Evolutionary conservation across 2,113 vertebrate species (phyloP).

Genomic region (Elaphurus davidianus): DNA sequence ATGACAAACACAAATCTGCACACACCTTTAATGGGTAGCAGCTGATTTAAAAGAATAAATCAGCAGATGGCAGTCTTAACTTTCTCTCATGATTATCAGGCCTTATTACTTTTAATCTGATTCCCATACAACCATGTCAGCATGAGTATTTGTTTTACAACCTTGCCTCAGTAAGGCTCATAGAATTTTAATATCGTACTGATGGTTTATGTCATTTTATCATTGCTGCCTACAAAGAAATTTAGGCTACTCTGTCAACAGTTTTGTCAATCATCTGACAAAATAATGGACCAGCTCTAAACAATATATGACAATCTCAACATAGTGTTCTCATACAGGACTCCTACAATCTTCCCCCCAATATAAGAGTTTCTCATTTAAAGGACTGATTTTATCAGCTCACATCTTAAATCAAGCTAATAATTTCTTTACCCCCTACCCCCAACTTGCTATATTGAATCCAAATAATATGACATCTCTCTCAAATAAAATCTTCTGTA

Average conservation of each 20-base stretch:
- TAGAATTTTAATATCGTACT: constrained; percentile 68
- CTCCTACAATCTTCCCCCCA: background rate
- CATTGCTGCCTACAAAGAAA: constrained; percentile 56
- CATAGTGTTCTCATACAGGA: background rate
- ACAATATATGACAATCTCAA: constrained; percentile 58
- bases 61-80: constrained; percentile 98
- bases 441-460: background rate
- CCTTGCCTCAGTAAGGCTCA: constrained; percentile 50
- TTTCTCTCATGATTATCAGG: constrained; percentile 71
- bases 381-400: constrained; percentile 55
- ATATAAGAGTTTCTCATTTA: constrained; percentile 48
- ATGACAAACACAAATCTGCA: constrained; percentile 69
- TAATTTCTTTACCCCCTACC: background rate
- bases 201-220: constrained; percentile 60
- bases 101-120: constrained; percentile 60
- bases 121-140: constrained; percentile 20
- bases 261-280: constrained; percentile 66
- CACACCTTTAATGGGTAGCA: constrained; percentile 57
- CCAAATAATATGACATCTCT: constrained; percentile 51
- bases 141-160: constrained; percentile 65
- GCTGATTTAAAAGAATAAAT: constrained; percentile 80
- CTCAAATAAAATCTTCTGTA: constrained; percentile 52
- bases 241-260: constrained; percentile 67
- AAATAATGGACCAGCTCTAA: constrained; percentile 65
- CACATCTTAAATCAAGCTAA: background rate